Base-by-base conservation (phyloP, 35 echinoderm and acorn worm genomes). In the Heliocidaris erythrogramma region DNA sequence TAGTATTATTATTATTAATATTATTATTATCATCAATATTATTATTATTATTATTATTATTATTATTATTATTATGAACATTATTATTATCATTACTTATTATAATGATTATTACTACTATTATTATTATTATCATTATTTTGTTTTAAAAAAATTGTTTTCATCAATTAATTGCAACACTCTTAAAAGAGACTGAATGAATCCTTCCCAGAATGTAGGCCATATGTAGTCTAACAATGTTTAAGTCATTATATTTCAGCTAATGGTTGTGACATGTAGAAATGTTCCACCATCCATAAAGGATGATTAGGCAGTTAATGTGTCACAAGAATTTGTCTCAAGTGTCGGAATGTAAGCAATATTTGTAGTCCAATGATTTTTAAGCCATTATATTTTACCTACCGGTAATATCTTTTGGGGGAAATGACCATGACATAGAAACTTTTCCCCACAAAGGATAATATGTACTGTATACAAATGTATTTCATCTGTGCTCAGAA, bases 61-160 rank as follows among this genome's bases (percentile, higher is more conserved):
- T 18, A 78, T 59, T 32, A 94, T 31, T 78, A 48, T 32, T 85
- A 86, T 86, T 59, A 27, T 59, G 35, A 86, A 13, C 29, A 47
- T 14, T 30, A 94, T 94, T 88, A 88, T 88, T 88, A 8, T 32
- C 30, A 31, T 88, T 88, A 6, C 6, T 88, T 21, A 88, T 88
- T 29, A 88, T 88, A 0, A 88, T 88, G 0, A 9, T 88, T 9
- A 42, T 89, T 13, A 2, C 5, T 42, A 89, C 5, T 16, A 16
- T 42, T 42, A 42, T 31, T 17, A 17, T 89, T 13, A 89, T 47
- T 86, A 30, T 30, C 21, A 30, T 30, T 86, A 17, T 86, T 30
- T 86, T 86, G 9, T 3, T 86, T 86, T 2, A 86, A n/a, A n/a
- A n/a, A n/a, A n/a, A n/a, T n/a, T n/a, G n/a, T 29, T 9, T 86